Conservation (phyloP, 2,113 vertebrate species). For the Indri indri region DNA sequence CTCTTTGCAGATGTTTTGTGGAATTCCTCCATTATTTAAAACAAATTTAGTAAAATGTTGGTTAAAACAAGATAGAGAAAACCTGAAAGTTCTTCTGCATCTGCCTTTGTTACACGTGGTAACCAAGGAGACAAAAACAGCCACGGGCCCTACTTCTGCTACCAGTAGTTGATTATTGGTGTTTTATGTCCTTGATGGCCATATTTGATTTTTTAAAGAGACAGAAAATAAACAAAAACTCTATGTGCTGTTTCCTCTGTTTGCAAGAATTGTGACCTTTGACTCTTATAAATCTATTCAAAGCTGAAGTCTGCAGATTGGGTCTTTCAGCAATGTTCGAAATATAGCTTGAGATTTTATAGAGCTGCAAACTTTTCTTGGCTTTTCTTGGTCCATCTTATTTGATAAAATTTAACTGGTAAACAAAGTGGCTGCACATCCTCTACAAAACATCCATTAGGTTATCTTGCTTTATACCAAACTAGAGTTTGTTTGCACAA, state of each 20-base stretch:
- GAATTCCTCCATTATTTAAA: conserved; percentile 68
- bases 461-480: conserved; percentile 77
- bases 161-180: conserved; percentile 78
- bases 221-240: conserved; percentile 85
- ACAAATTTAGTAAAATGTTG: conserved; percentile 37
- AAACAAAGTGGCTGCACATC: conserved; percentile 70
- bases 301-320: conserved; percentile 79
- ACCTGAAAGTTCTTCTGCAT: conserved; percentile 70
- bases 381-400: conserved; percentile 71
- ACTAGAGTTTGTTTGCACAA: conserved; percentile 72
- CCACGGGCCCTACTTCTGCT: conserved; percentile 62
- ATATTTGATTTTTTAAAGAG: conserved; percentile 82
- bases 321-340: conserved; percentile 79
- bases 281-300: conserved; percentile 83
- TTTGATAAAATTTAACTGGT: conserved; percentile 73
- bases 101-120: conserved; percentile 77
- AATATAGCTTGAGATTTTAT: conserved; percentile 81
- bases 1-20: conserved; percentile 43
- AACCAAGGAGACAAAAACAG: conserved; percentile 79
- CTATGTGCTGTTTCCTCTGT: conserved; percentile 83
- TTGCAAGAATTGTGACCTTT: conserved; percentile 83
- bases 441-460: conserved; percentile 75
- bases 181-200: conserved; percentile 79
- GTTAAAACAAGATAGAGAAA: conserved; percentile 67
- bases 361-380: conserved; percentile 68